These are phyloP conservation scores for Tiaroga cobitis DNA, from an alignment of 2,797 vertebrate genomes.

Conservation along the genomic window DNA sequence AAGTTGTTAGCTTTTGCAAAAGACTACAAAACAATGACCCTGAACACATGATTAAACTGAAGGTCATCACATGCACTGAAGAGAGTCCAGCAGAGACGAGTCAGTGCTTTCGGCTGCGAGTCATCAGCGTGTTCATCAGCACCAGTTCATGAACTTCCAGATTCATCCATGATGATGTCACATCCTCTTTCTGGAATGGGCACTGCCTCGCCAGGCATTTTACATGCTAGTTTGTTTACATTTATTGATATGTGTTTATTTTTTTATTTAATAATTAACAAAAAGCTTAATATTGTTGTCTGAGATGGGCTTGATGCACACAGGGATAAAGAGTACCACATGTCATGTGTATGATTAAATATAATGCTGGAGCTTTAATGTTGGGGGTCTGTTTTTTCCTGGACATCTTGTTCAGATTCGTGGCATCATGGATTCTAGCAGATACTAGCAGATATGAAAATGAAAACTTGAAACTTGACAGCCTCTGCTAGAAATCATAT, in stretches of 20 bases:
- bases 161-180: background rate
- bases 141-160: background rate
- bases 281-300: no score
- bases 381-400: no score
- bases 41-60: background rate
- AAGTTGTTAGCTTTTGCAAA: background rate
- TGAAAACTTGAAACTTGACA: no score
- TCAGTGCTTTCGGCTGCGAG: background rate
- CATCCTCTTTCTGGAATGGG: background rate
- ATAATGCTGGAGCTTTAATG: no score
- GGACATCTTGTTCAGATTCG: no score
- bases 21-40: background rate
- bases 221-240: background rate
- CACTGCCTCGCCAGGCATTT: background rate
- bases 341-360: no score
- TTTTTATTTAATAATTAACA: no score
- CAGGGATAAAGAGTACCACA: no score
- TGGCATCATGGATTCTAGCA: no score
- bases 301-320: no score
- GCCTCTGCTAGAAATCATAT: no score
- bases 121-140: background rate
- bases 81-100: background rate
- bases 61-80: background rate
- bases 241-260: background rate
- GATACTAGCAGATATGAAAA: no score